Base-by-base conservation (phyloP, 1,140 invertebrate genomes). In the Apis laboriosa region DNA sequence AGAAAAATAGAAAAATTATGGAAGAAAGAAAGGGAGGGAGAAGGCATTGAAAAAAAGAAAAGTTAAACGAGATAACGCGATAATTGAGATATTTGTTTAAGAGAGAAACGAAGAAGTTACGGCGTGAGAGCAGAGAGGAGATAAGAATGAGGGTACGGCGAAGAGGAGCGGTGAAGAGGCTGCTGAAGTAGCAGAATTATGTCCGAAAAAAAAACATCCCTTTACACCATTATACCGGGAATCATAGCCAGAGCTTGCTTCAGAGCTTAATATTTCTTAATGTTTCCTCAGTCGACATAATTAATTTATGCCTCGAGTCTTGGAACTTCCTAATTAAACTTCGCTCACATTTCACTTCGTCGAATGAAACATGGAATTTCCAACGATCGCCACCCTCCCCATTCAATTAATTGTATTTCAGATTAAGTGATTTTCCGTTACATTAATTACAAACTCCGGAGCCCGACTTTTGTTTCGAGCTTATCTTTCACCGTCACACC, bases 251-350 rank as follows among this genome's bases (percentile, higher is more conserved):
- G 63, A 8, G 58, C 73, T 19, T 21, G 80, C 55, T 89, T 80
- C 77, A 77, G 61, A 74, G 63, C 77, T 80, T 89, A 84, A 89
- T 89, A 89, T 85, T 89, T 87, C 83, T 83, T 68, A 83, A 87
- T 85, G 73, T 78, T 85, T 82, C 67, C 66, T 63, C n/a, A 9
- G 13, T 0, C 58, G 49, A 9, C 12, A 70, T 75, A 86, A 89
- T 89, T 89, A 89, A 89, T 89, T 89, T 70, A 86, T 83, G 78
- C 80, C 60, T 75, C 77, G 53, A 60, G 34, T n/a, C 49, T 67
- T 56, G 58, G 61, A 83, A 78, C 67, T 83, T 85, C 58, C 64
- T 89, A 89, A 89, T 89, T 87, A 89, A 83, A 60, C 61, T 71
- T 78, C 77, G 43, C 89, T 89, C 74, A 72, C 55, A 51, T 82